These are phyloP conservation scores for Popillia japonica DNA, from an alignment of 1,140 invertebrate genomes.

Conservation along the genomic window DNA sequence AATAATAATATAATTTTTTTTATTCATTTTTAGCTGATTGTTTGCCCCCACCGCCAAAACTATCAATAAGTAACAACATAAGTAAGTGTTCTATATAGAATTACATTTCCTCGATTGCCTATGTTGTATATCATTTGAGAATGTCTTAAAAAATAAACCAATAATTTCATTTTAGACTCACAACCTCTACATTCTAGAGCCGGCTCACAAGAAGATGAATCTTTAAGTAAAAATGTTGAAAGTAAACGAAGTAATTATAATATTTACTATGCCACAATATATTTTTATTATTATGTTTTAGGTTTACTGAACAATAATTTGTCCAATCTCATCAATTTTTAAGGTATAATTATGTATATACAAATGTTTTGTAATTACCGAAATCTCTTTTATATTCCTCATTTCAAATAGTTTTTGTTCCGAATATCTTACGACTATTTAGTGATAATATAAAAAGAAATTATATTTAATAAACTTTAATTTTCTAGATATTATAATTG, in stretches of 20 bases:
- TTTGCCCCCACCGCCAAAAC: neutral
- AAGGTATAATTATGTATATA: neutral
- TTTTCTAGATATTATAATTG: neutral
- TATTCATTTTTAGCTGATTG: neutral
- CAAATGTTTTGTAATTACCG: slow-evolving; percentile 1
- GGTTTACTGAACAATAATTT: slow-evolving; percentile 6
- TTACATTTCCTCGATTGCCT: neutral
- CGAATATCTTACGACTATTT: neutral
- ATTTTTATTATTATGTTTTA: slow-evolving; percentile 4
- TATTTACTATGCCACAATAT: neutral
- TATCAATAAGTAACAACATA: neutral
- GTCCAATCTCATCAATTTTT: neutral
- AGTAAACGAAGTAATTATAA: neutral
- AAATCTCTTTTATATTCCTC: neutral
- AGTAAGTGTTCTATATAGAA: neutral
- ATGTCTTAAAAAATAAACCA: neutral
- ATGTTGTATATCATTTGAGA: neutral
- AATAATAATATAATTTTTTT: neutral
- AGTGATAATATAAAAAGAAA: neutral
- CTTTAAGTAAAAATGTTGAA: slow-evolving; percentile 8
- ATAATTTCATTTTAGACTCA: slow-evolving; percentile 2
- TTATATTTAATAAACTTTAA: neutral
- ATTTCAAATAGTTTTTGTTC: neutral
- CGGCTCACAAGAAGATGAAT: neutral
- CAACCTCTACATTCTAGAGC: neutral